Percentiles rank a stretch among this genome's conserved stretches.
These are phyloP conservation scores for Hanleya hanleyi DNA, from an alignment of 2,888 invertebrate species.

Conservation along the genomic window DNA sequence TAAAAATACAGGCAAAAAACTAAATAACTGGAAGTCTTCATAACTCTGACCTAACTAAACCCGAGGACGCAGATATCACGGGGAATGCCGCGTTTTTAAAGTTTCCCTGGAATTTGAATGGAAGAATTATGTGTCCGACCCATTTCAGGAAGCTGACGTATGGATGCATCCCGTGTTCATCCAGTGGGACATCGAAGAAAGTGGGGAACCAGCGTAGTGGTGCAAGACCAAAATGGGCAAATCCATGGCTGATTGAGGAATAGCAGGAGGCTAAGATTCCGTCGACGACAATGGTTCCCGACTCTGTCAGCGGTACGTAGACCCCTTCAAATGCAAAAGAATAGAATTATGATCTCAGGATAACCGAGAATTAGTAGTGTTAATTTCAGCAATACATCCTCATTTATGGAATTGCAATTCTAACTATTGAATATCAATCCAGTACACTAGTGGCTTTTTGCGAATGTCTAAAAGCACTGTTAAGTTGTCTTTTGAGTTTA, in stretches of 20 bases:
- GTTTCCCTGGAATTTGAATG: neutral
- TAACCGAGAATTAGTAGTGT: no score
- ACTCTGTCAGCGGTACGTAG: constrained; percentile 50
- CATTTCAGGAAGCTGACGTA: constrained; percentile 7
- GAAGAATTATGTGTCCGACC: neutral
- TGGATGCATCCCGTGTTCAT: constrained; percentile 7
- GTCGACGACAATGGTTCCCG: constrained; percentile 51
- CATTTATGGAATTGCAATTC: no score
- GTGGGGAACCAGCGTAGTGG: constrained; percentile 39
- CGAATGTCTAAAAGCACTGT: no score
- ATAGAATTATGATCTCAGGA: neutral
- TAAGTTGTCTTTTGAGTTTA: no score
- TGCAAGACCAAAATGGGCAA: constrained; percentile 34
- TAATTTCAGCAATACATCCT: no score
- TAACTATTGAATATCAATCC: no score
- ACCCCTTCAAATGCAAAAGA: constrained; percentile 35
- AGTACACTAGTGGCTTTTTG: no score
- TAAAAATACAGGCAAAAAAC: no score
- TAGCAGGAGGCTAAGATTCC: constrained; percentile 48
- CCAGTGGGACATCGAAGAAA: constrained; percentile 9
- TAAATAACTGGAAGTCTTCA: no score
- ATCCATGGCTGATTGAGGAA: constrained; percentile 43
- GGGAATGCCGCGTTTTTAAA: no score
- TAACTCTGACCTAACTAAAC: no score
- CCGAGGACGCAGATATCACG: no score